Percentiles rank a stretch among this genome's conserved stretches.
phyloP scores from a whole-genome alignment of 2,797 vertebrate species.

The Aulostomus chinensis region DNA sequence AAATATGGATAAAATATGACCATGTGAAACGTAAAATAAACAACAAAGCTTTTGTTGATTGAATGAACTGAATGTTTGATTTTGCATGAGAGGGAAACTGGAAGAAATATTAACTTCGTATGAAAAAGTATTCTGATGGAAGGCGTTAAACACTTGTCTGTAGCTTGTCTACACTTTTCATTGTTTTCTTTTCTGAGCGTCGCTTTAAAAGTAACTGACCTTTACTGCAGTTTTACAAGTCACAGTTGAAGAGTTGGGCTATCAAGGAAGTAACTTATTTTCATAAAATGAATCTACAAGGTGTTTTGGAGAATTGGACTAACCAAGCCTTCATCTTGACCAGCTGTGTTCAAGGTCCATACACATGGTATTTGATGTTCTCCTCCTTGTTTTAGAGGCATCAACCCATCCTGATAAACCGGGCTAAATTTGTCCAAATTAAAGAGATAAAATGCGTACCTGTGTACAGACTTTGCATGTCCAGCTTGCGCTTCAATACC shows the following conservation, averaged over 20 bases:
- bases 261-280: slow-evolving; percentile 46
- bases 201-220: slow-evolving; percentile 35
- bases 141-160: too few species aligned
- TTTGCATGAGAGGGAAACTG: too few species aligned
- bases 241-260: slow-evolving; percentile 10
- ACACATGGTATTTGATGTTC: slow-evolving; percentile 18
- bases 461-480: too few species aligned
- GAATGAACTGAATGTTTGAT: too few species aligned
- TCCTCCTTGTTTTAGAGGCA: slow-evolving; percentile 27
- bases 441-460: too few species aligned
- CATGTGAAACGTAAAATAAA: too few species aligned
- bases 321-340: slow-evolving; percentile 15
- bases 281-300: slow-evolving; percentile 8
- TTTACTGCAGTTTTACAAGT: slow-evolving; percentile 28
- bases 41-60: too few species aligned
- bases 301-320: slow-evolving; percentile 30
- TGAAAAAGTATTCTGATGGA: too few species aligned
- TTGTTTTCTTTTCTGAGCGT: not conserved
- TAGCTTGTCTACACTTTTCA: not conserved
- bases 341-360: slow-evolving; percentile 59
- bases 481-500: not conserved
- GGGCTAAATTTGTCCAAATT: not conserved
- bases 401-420: slow-evolving; percentile 14
- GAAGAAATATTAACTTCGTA: too few species aligned
- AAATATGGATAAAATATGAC: too few species aligned